Evolutionary conservation across 1,140 invertebrate species (phyloP).

Genomic region (Pomacea maculata): DNA sequence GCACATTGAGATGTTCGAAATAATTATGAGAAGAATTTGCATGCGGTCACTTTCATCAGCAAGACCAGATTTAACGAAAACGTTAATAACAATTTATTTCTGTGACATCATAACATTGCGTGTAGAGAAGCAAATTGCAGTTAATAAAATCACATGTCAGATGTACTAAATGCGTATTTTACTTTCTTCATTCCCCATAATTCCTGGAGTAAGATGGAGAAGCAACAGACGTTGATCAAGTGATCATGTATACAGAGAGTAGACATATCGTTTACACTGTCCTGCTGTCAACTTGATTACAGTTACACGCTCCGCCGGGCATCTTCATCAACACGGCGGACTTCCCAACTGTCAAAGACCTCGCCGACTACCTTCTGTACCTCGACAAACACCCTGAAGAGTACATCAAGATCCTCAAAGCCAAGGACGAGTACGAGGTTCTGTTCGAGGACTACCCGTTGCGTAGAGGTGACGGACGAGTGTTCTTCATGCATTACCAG

Average conservation of each 20-base stretch:
- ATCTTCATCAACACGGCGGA: conserved; percentile 27
- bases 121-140: too few species aligned
- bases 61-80: too few species aligned
- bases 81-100: too few species aligned
- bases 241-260: neutral
- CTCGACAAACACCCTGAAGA: conserved; percentile 28
- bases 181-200: too few species aligned
- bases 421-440: conserved; percentile 27
- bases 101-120: too few species aligned
- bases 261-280: neutral
- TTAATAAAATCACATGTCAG: too few species aligned
- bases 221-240: neutral
- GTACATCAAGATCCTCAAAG: conserved; percentile 21
- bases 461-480: neutral
- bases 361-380: conserved; percentile 32
- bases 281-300: neutral
- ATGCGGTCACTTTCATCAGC: too few species aligned
- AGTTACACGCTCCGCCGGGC: neutral
- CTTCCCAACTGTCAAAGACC: conserved; percentile 27
- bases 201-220: too few species aligned
- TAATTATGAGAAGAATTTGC: too few species aligned
- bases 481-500: conserved; percentile 15
- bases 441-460: conserved; percentile 22
- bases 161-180: too few species aligned
- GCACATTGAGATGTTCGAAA: too few species aligned